Conservation (phyloP, 2,888 invertebrate genomes). For the Drosophila borealis region DNA sequence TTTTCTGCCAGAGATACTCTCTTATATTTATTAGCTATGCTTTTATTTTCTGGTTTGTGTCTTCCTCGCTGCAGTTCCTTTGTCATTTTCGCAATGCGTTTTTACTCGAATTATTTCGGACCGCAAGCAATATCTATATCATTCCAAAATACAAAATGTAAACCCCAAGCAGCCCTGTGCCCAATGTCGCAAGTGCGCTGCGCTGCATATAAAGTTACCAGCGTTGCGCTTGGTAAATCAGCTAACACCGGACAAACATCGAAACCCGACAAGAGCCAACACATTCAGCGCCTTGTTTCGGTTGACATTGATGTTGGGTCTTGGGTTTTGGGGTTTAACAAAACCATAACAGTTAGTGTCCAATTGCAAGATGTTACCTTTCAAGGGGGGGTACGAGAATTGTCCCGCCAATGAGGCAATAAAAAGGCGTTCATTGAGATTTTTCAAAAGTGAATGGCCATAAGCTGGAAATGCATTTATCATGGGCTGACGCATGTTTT, state of each 20-base stretch:
- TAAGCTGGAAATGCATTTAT: constrained; percentile 1
- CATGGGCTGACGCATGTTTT: background rate
- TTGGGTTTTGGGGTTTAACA: constrained; percentile 47
- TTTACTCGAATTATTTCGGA: background rate
- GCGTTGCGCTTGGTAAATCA: constrained; percentile 55
- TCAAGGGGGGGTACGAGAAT: background rate
- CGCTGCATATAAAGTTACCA: constrained; percentile 61
- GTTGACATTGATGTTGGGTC: constrained; percentile 66
- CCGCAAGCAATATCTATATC: constrained; percentile 6
- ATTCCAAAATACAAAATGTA: constrained; percentile 3
- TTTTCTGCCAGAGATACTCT: background rate
- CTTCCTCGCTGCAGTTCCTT: background rate
- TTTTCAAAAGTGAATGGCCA: constrained; percentile 2
- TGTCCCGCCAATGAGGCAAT: constrained; percentile 12
- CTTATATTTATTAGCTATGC: no score
- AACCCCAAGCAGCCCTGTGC: constrained; percentile 59
- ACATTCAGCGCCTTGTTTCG: constrained; percentile 27
- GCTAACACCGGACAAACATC: constrained; percentile 27
- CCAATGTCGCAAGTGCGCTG: constrained; percentile 66
- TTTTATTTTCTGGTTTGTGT: background rate
- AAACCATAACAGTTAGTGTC: constrained; percentile 26
- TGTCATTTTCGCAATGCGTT: background rate
- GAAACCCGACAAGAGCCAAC: constrained; percentile 27
- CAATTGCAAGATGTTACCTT: constrained; percentile 39
- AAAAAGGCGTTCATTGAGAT: constrained; percentile 1